Percentiles rank a stretch among this genome's conserved stretches.
Conservation (phyloP, 2,113 vertebrate genomes). For the Stigmatopora argus region DNA sequence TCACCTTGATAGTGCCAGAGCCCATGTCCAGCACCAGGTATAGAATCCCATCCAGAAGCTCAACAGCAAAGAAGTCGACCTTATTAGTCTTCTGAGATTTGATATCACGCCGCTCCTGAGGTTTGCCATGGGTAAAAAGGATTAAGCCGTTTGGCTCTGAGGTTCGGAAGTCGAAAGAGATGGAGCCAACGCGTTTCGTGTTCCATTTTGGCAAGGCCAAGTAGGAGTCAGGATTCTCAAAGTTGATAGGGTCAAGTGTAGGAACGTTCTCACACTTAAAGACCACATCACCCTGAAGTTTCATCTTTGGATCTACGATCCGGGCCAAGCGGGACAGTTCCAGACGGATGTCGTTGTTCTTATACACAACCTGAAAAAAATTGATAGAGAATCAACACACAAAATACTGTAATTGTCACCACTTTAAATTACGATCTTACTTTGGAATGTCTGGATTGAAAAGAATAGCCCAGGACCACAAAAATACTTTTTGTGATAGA, state of each 20-base stretch:
- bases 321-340: constrained; percentile 93
- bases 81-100: constrained; percentile 92
- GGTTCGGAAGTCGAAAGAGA: constrained; percentile 95
- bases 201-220: constrained; percentile 96
- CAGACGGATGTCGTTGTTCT: constrained; percentile 95
- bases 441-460: constrained; percentile 1
- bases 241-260: constrained; percentile 92
- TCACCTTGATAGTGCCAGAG: constrained; percentile 95
- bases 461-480: neutral
- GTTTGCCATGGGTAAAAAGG: constrained; percentile 91
- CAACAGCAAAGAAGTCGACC: constrained; percentile 95
- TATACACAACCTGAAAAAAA: constrained; percentile 91
- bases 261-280: constrained; percentile 95
- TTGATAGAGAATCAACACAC: neutral
- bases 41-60: constrained; percentile 88
- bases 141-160: constrained; percentile 93
- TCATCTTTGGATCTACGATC: constrained; percentile 97
- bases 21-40: constrained; percentile 96
- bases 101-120: constrained; percentile 83
- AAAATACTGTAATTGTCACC: neutral
- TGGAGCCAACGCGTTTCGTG: constrained; percentile 94
- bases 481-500: constrained; percentile 20
- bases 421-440: neutral
- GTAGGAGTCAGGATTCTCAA: constrained; percentile 90
- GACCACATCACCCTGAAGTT: constrained; percentile 91